Conservation (phyloP, 1,140 invertebrate species). For the Ceratina calcarata region DNA sequence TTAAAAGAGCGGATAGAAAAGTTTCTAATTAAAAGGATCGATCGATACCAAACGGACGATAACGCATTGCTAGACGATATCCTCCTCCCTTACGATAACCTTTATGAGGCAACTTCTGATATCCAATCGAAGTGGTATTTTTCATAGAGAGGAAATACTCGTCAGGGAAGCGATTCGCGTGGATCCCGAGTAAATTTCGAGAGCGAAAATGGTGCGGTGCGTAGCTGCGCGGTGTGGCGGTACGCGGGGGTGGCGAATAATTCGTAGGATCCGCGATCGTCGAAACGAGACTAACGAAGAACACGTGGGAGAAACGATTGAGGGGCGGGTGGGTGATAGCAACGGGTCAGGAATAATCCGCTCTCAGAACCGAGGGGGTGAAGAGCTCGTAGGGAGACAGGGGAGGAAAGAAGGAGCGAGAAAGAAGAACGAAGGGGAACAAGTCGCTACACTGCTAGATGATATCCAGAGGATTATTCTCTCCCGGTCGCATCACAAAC, state of each 20-base stretch:
- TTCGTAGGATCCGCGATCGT: constrained; percentile 47
- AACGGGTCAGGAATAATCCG: constrained; percentile 61
- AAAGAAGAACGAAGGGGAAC: constrained; percentile 40
- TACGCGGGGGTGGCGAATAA: constrained; percentile 10
- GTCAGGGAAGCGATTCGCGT: neutral
- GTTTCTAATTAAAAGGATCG: constrained; percentile 36
- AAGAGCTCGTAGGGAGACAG: constrained; percentile 34
- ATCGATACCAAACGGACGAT: neutral
- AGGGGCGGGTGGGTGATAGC: constrained; percentile 3
- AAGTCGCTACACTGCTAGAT: constrained; percentile 61
- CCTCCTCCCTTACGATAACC: neutral
- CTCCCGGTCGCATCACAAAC: constrained; percentile 74
- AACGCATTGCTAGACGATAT: neutral
- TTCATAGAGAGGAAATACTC: neutral
- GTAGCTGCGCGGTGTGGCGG: too few relatives aligned
- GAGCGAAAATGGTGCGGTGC: neutral
- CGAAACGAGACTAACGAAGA: constrained; percentile 61
- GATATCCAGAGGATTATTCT: constrained; percentile 76
- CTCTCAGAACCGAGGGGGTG: constrained; percentile 54
- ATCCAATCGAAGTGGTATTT: neutral
- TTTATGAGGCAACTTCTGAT: neutral
- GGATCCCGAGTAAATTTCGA: neutral
- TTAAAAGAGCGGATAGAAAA: neutral
- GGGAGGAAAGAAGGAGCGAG: neutral
- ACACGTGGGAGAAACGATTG: constrained; percentile 37